A percentile compares a stretch with the other conserved stretches of the same genome.
Evolutionary conservation across 2,113 vertebrate species (phyloP).

Genomic region (Sturnus vulgaris): DNA sequence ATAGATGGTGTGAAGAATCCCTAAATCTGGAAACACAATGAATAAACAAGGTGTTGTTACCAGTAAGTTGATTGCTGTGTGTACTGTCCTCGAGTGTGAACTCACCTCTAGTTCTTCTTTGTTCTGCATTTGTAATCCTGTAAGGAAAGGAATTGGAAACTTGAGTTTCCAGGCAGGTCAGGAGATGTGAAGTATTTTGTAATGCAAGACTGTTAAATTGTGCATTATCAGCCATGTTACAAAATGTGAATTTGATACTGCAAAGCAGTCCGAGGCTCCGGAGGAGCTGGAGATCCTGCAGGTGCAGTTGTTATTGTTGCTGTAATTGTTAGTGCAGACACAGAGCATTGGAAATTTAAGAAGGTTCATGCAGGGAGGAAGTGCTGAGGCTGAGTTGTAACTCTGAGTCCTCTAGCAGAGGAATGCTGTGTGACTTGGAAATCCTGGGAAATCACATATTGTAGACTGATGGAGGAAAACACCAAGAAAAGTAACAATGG

Average conservation of each 20-base stretch:
- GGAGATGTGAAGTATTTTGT: neutral
- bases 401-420: neutral
- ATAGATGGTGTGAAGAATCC: accelerated
- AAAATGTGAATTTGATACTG: neutral
- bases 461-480: neutral
- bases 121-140: neutral
- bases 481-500: neutral
- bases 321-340: neutral
- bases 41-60: neutral
- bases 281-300: neutral
- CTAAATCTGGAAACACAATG: neutral
- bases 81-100: neutral
- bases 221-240: neutral
- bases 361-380: neutral
- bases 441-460: neutral
- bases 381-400: neutral
- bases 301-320: neutral
- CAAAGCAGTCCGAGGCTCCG: neutral
- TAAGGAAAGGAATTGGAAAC: neutral
- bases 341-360: neutral
- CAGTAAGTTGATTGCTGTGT: neutral
- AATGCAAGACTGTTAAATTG: neutral
- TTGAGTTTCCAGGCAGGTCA: neutral
- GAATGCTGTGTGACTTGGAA: neutral
- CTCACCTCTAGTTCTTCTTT: neutral